These are phyloP conservation scores for Physeter macrocephalus DNA, from an alignment of 2,113 vertebrate genomes.

Conservation along the genomic window DNA sequence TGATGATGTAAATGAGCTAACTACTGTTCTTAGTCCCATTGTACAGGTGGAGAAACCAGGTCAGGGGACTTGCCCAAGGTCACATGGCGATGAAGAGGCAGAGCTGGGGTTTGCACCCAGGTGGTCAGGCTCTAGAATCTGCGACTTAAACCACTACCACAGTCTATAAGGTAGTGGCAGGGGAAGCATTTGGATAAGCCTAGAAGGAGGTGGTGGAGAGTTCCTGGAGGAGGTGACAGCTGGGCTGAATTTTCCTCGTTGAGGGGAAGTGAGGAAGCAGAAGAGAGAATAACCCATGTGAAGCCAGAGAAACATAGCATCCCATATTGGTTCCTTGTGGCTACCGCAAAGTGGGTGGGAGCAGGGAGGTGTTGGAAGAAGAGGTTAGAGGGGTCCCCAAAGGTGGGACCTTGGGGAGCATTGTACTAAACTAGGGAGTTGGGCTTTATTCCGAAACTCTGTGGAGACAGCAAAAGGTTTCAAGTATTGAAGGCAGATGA, in stretches of 20 bases:
- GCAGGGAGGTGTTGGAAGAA: accelerated
- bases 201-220: background rate
- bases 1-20: background rate
- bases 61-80: background rate
- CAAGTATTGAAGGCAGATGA: background rate
- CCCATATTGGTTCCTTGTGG: background rate
- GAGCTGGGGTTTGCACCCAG: background rate
- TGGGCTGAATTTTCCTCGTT: background rate
- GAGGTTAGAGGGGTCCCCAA: background rate
- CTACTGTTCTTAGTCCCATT: background rate
- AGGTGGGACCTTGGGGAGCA: background rate
- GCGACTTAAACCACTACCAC: background rate
- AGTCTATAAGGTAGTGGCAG: background rate
- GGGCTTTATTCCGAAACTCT: background rate
- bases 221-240: background rate
- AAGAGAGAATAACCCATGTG: accelerated
- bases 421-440: background rate
- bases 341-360: background rate
- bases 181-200: too few relatives aligned
- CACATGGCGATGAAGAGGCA: background rate
- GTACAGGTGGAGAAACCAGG: background rate
- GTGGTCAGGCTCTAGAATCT: background rate
- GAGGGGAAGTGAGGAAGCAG: background rate
- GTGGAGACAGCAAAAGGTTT: background rate
- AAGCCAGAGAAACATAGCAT: background rate